Evolutionary conservation across 2,113 vertebrate species (phyloP).

Genomic region (Embiotoca jacksoni): DNA sequence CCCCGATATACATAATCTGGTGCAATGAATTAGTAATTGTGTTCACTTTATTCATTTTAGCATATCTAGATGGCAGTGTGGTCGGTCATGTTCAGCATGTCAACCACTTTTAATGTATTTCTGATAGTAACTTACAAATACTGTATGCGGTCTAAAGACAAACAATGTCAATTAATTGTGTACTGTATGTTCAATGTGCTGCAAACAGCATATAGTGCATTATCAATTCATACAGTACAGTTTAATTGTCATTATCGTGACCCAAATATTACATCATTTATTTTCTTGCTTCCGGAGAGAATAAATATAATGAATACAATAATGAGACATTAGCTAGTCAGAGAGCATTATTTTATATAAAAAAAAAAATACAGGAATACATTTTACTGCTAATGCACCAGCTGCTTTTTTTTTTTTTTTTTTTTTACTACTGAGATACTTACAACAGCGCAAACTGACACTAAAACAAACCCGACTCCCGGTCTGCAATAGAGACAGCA

Average conservation of each 20-base stretch:
- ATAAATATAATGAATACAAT: not conserved
- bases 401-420: not conserved
- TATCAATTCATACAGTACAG: not conserved
- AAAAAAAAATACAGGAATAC: too few species aligned
- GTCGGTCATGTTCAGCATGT: conserved; percentile 18
- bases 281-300: not conserved
- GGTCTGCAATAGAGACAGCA: not conserved
- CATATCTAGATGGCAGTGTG: conserved; percentile 67
- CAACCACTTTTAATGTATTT: not conserved
- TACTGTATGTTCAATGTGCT: not conserved
- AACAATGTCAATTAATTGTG: not conserved
- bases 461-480: conserved; percentile 13
- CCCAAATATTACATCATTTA: not conserved
- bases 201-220: not conserved
- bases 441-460: not conserved
- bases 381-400: not conserved
- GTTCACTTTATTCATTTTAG: not conserved
- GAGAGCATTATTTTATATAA: too few species aligned
- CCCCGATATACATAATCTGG: too few species aligned
- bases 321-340: not conserved
- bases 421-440: not conserved
- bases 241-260: not conserved
- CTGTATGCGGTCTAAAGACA: not conserved
- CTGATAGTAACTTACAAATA: not conserved
- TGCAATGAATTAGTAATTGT: not conserved